Evolutionary conservation across 1,140 invertebrate genomes (phyloP), one percentile per base, ranked within the genome.

Genomic region (Thaumetopoea pityocampa): DNA sequence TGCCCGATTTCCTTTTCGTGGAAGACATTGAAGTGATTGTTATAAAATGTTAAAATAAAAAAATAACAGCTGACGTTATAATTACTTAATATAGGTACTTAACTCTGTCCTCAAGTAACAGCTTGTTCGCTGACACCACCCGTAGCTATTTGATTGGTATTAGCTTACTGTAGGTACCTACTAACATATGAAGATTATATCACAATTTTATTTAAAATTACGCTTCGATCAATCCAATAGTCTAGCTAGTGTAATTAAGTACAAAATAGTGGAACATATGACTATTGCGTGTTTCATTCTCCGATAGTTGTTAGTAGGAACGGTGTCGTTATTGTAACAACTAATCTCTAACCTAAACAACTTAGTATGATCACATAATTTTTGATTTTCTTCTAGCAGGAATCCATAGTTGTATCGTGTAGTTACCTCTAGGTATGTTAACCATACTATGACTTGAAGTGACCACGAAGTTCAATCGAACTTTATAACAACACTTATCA

Each of bases 381-480:
- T 61, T 63, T 66, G 40, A 53, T 55, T 64, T 61, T 59, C 38
- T 47, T 49, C 47, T 62, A 59, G 24, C 28, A 60, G 55, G 51
- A 66, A 64, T 51, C 51, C 60, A 59, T 56, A 42, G 46, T 49
- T 27, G 28, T 40, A 22, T 54, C 49, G 49, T 60, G 71, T 67
- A 76, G 67, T 74, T n/a, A 74, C 70, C 56, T 65, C 71, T 78
- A 71, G 61, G 54, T 67, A n/a, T n/a, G n/a, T n/a, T n/a, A 80
- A 71, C 76, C 67, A 74, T 80, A 83, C 80, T 83, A 83, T 81
- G 79, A 83, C 79, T 83, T 71, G 71, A 81, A 81, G 77, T 83
- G 77, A 81, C 79, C 81, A 84, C 67, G 50, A 81, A 80, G 54
- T 74, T 71, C 55, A 67, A 69, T 67, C 58, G 68, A 36, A 64